Conservation (phyloP, 2,113 vertebrate genomes). For the Rutilus rutilus region DNA sequence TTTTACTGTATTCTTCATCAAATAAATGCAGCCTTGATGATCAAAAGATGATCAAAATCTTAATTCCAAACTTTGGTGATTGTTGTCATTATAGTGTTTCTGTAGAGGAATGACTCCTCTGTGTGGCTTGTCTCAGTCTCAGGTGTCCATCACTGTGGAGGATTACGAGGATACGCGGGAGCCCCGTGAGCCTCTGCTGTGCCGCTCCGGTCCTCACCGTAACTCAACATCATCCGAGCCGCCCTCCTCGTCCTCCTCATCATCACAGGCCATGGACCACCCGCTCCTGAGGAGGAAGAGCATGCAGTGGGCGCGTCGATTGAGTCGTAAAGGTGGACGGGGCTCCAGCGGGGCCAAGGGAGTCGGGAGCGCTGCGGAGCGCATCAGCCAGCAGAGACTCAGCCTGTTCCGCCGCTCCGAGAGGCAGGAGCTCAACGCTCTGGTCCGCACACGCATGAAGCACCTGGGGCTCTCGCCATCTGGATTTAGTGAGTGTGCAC, state of each 20-base stretch:
- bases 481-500: conserved; percentile 77
- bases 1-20: too few relatives aligned
- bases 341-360: conserved; percentile 68
- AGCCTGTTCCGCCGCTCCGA: conserved; percentile 79
- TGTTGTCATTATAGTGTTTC: background rate
- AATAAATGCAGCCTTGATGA: too few relatives aligned
- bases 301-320: conserved; percentile 81
- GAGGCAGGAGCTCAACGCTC: conserved; percentile 78
- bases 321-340: conserved; percentile 78
- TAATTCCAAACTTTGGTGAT: too few relatives aligned
- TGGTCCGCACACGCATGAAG: conserved; percentile 80
- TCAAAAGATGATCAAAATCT: too few relatives aligned
- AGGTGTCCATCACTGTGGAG: conserved; percentile 83
- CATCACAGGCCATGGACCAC: conserved; percentile 73
- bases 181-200: conserved; percentile 76
- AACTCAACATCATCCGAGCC: conserved; percentile 82
- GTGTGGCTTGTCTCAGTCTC: conserved; percentile 69
- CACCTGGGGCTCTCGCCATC: conserved; percentile 80
- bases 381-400: conserved; percentile 79
- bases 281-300: conserved; percentile 75
- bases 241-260: conserved; percentile 68
- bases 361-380: conserved; percentile 73
- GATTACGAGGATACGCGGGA: conserved; percentile 84
- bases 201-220: conserved; percentile 72
- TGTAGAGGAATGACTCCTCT: background rate